These are phyloP conservation scores for Penaeus japonicus DNA, from an alignment of 1,140 invertebrate species.

Conservation along the genomic window DNA sequence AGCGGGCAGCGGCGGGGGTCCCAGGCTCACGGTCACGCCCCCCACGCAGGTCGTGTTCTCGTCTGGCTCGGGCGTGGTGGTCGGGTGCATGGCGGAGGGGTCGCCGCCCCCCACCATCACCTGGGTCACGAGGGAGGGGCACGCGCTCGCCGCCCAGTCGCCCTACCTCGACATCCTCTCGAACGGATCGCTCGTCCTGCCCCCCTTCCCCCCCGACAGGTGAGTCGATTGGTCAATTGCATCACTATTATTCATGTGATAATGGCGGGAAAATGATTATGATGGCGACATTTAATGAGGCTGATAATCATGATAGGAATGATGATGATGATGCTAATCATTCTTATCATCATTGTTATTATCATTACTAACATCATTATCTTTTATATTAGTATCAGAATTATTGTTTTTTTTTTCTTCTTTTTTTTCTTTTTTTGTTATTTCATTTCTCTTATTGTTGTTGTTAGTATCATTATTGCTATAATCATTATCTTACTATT, in stretches of 20 bases:
- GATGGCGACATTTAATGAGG: too few relatives aligned
- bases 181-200: slow-evolving; percentile 27
- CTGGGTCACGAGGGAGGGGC: slow-evolving; percentile 42
- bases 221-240: background rate
- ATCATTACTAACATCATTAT: too few relatives aligned
- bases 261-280: background rate
- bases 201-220: slow-evolving; percentile 39
- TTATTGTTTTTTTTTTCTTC: too few relatives aligned
- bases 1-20: background rate
- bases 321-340: too few relatives aligned
- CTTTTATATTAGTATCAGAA: too few relatives aligned
- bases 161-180: slow-evolving; percentile 32
- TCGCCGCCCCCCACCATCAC: slow-evolving; percentile 37
- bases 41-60: slow-evolving; percentile 37
- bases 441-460: too few relatives aligned
- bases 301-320: too few relatives aligned
- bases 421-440: too few relatives aligned
- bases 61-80: slow-evolving; percentile 30
- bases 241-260: too few relatives aligned
- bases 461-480: too few relatives aligned
- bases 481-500: too few relatives aligned
- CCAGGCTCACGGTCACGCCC: slow-evolving; percentile 29
- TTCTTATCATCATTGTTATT: too few relatives aligned
- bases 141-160: slow-evolving; percentile 2
- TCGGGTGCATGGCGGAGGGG: slow-evolving; percentile 40